phyloP scores from a whole-genome alignment of 2,888 invertebrate species.

The Amiota minor region DNA sequence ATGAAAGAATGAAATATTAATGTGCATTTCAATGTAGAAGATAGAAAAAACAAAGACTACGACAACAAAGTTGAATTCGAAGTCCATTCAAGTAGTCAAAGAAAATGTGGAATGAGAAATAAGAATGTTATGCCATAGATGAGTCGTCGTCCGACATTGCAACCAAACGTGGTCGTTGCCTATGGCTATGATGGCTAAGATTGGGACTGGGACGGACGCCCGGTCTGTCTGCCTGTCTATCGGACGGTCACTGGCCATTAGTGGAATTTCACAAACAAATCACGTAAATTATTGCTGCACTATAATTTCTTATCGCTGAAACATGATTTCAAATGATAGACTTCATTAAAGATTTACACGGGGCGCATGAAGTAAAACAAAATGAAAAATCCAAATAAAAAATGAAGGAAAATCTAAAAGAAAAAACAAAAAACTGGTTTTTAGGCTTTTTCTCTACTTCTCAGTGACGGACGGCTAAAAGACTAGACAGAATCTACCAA shows the following conservation, averaged over 20 bases:
- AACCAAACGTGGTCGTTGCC: background rate
- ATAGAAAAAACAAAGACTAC: background rate
- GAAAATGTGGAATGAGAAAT: background rate
- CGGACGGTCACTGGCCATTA: conserved; percentile 14
- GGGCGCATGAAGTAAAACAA: conserved; percentile 1
- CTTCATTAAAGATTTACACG: conserved; percentile 37
- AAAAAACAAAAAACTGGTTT: background rate
- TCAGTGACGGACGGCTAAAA: too few relatives aligned
- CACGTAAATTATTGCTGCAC: conserved; percentile 64
- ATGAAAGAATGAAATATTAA: conserved; percentile 24
- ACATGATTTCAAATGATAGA: conserved; percentile 68
- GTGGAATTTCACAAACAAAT: conserved; percentile 53
- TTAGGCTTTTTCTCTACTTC: background rate
- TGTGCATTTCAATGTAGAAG: conserved; percentile 18
- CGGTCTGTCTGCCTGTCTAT: background rate
- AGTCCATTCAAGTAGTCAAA: conserved; percentile 8
- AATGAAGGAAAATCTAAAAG: background rate
- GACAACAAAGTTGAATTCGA: background rate
- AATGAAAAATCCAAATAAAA: background rate
- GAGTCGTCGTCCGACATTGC: too few relatives aligned
- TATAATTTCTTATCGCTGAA: conserved; percentile 65
- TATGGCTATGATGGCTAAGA: background rate
- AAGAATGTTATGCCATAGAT: too few relatives aligned
- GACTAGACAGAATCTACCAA: too few relatives aligned
- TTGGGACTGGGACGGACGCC: background rate